Evolutionary conservation across 2,888 invertebrate genomes (phyloP).

Genomic region (Philaethria dido): DNA sequence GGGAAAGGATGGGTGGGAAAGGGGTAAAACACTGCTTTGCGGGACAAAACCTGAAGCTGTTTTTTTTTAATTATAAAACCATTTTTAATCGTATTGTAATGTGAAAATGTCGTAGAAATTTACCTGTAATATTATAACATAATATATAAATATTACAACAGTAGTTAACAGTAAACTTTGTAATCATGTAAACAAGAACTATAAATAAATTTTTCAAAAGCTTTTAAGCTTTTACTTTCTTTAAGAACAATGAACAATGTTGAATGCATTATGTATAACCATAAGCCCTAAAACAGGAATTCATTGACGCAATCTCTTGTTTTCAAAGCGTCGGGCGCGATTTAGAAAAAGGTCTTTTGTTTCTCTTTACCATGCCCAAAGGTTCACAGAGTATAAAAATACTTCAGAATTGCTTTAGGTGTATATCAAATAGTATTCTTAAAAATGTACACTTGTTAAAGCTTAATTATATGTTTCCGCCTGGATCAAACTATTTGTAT

Average conservation of each 20-base stretch:
- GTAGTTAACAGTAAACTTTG: neutral
- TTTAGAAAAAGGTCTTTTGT: constrained; percentile 70
- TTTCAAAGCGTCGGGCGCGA: constrained; percentile 66
- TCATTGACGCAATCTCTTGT: constrained; percentile 56
- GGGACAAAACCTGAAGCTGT: too few species aligned
- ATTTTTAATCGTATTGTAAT: too few species aligned
- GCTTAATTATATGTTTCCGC: too few species aligned
- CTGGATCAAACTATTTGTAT: too few species aligned
- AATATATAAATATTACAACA: too few species aligned
- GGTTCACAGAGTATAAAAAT: constrained; percentile 48
- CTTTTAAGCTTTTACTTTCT: constrained; percentile 10
- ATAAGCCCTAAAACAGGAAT: constrained; percentile 39
- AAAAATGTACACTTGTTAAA: too few species aligned
- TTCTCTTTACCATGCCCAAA: constrained; percentile 64
- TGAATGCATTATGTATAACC: constrained; percentile 24
- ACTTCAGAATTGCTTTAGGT: neutral
- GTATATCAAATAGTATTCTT: neutral
- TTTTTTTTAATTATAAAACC: too few species aligned
- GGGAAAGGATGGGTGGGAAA: too few species aligned
- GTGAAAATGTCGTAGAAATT: too few species aligned
- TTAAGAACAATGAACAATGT: constrained; percentile 22
- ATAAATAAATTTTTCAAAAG: constrained; percentile 2
- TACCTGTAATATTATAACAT: too few species aligned
- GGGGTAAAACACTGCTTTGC: too few species aligned
- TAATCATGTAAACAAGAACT: neutral